Percentiles rank a stretch among this genome's conserved stretches.
These are phyloP conservation scores for Nothocercus julius DNA, from an alignment of 2,113 vertebrate species.

Conservation along the genomic window DNA sequence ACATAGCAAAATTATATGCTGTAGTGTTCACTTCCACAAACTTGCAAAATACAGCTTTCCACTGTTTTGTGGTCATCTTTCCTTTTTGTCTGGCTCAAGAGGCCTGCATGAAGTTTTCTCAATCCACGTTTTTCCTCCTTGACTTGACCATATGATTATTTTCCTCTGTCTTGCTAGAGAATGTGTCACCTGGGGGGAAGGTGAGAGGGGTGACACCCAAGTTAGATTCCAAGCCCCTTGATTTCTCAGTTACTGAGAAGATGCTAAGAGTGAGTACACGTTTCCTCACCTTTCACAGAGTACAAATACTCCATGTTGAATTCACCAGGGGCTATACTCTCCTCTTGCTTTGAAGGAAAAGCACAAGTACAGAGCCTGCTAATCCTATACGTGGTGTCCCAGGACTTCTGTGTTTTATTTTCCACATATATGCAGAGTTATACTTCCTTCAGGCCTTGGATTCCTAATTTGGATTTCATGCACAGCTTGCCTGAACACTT, in stretches of 20 bases:
- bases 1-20: fast-evolving
- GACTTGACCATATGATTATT: neutral
- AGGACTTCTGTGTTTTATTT: neutral
- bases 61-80: neutral
- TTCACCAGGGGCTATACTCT: neutral
- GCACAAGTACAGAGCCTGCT: neutral
- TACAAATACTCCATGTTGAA: neutral
- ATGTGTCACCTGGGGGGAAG: neutral
- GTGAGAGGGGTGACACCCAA: fast-evolving
- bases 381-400: neutral
- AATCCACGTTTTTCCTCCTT: neutral
- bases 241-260: neutral
- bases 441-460: neutral
- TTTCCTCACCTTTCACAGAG: neutral
- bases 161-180: neutral
- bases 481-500: neutral
- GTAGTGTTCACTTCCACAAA: neutral
- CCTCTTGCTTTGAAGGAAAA: neutral
- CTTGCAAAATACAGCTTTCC: neutral
- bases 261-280: neutral
- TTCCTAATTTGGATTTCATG: conserved; percentile 4
- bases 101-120: neutral
- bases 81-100: neutral
- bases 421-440: neutral
- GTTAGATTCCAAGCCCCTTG: neutral